Base-by-base conservation (phyloP, 2,113 vertebrate genomes). In the Scytalopus superciliaris region DNA sequence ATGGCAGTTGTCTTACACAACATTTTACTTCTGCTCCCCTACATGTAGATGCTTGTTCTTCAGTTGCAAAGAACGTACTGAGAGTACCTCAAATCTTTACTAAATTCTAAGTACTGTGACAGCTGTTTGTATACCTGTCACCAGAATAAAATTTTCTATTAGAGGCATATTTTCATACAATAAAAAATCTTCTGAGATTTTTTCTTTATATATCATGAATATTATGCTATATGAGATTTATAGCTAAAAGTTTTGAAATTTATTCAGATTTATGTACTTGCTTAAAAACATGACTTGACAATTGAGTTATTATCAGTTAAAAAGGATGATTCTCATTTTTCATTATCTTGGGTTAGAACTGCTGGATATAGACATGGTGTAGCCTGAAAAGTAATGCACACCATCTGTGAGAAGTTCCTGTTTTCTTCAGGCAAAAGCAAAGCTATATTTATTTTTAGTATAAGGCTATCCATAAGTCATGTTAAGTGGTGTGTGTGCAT, bases 241-340 rank as follows among this genome's bases (percentile, higher is more conserved):
- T 35, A 77, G 45, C 39, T 90, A 94, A 84, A 68, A 30, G 49
- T 91, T 96, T 90, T 76, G 22, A 95, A 91, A 84, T 74, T n/a
- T 60, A 77, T 74, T 72, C n/a, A 82, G 72, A 93, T 97, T 93
- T 87, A 47, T 86, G 62, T 93, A 85, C 28, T 40, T 93, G 96
- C 96, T 97, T 91, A 92, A 88, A 95, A 97, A 94, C 57, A 84
- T 87, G n/a, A 93, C 77, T 90, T 62, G 52, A 82, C 12, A 59
- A 42, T 60, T 69, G 59, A 73, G 64, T 89, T 84, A 88, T 73
- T 94, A 91, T 72, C 35, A 83, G 64, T 62, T 39, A 28, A 93
- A 94, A 95, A 53, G 33, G 39, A 85, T 84, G 12, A 49, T 49
- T 85, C 77, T 90, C 40, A 72, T 66, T 86, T 89, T 79, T 96